Percentiles rank a stretch among this genome's conserved stretches.
These are phyloP conservation scores for Gonatopus flavifemur DNA, from an alignment of 1,140 invertebrate genomes.

Conservation along the genomic window DNA sequence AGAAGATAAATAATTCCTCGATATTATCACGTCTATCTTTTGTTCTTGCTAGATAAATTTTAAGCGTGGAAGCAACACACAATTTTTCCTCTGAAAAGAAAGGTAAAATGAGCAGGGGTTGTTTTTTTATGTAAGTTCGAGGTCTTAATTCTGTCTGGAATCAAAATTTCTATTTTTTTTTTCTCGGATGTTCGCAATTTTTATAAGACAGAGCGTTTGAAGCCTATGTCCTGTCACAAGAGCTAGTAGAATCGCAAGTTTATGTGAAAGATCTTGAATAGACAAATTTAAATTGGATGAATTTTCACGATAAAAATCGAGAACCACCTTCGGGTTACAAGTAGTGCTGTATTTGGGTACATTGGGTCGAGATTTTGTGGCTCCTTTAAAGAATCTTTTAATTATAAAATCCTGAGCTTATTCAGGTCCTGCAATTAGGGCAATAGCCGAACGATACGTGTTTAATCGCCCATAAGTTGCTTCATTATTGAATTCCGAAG, in stretches of 20 bases:
- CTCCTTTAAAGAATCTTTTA: conserved; percentile 25
- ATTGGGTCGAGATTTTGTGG: conserved; percentile 18
- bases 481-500: conserved; percentile 13
- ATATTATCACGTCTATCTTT: background rate
- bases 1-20: conserved; percentile 11
- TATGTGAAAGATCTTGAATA: conserved; percentile 20
- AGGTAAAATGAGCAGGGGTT: conserved; percentile 5
- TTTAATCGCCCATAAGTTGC: conserved; percentile 11
- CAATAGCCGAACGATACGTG: conserved; percentile 11
- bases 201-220: conserved; percentile 19
- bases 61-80: background rate
- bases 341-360: conserved; percentile 21
- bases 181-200: conserved; percentile 3
- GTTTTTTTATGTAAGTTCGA: background rate
- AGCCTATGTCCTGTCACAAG: conserved; percentile 17
- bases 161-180: conserved; percentile 3
- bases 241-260: no score
- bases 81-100: conserved; percentile 3
- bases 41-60: background rate
- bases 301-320: conserved; percentile 13
- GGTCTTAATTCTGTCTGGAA: conserved; percentile 10
- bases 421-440: conserved; percentile 5
- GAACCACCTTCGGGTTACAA: conserved; percentile 27
- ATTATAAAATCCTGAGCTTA: conserved; percentile 15
- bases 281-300: conserved; percentile 6